A percentile compares a stretch with the other conserved stretches of the same genome.
Evolutionary conservation across 2,888 invertebrate genomes (phyloP).

Genomic region (Entomobrya proxima): DNA sequence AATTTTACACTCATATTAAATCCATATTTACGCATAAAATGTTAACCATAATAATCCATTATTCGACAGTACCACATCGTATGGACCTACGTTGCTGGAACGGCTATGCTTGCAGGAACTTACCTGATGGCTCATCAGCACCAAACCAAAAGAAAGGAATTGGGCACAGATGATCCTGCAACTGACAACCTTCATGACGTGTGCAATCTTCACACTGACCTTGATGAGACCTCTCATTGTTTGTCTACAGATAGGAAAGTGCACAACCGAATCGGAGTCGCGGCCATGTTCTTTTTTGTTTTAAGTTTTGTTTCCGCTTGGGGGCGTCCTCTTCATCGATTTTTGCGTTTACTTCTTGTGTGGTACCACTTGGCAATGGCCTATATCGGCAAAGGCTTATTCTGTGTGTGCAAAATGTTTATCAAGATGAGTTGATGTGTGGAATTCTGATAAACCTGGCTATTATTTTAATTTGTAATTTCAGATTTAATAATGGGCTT

Average conservation of each 20-base stretch:
- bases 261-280: not conserved
- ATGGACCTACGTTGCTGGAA: not conserved
- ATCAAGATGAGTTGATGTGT: not conserved
- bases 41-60: not conserved
- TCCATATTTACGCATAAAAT: not conserved
- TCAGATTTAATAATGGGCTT: not conserved
- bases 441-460: not conserved
- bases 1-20: not conserved
- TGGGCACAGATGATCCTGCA: not conserved
- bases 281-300: not conserved
- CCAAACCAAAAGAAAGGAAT: not conserved
- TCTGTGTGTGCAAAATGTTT: not conserved
- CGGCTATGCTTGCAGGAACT: not conserved
- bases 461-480: not conserved
- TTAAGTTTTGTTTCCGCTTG: conserved; percentile 30
- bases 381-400: not conserved
- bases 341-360: not conserved
- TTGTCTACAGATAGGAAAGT: not conserved
- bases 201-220: conserved; percentile 1
- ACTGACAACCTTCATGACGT: not conserved
- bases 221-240: not conserved
- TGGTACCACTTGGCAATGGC: conserved; percentile 1
- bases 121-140: not conserved
- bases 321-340: not conserved
- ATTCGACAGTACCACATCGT: conserved; percentile 33